Percentiles rank a stretch among this genome's conserved stretches.
phyloP scores from a whole-genome alignment of 1,140 invertebrate species.

The Ericerus pela region DNA sequence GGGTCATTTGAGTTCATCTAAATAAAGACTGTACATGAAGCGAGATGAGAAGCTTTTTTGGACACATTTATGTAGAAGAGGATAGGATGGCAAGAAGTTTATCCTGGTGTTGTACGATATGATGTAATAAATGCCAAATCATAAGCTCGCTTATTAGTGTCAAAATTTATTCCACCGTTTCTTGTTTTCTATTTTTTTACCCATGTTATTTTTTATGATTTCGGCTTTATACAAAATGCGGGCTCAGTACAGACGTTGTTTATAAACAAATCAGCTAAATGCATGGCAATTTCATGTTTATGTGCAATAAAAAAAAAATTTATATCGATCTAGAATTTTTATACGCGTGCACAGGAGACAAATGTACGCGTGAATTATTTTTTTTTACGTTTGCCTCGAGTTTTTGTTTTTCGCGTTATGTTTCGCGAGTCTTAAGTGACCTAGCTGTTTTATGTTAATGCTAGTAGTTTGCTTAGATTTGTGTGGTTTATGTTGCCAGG shows the following conservation, averaged over 20 bases:
- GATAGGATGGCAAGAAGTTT: not conserved
- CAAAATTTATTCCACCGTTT: not conserved
- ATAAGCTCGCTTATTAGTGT: conserved; percentile 10
- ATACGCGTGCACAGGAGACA: no score
- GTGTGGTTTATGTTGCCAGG: no score
- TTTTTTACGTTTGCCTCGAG: no score
- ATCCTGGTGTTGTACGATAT: not conserved
- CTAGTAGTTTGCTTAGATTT: no score
- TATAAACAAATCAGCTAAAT: conserved; percentile 9
- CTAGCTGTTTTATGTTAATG: no score
- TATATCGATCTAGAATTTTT: no score
- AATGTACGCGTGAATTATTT: no score
- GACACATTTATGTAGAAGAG: not conserved
- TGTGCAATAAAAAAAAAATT: no score
- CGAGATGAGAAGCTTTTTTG: not conserved
- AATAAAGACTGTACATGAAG: conserved; percentile 1
- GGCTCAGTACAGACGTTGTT: not conserved
- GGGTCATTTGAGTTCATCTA: conserved; percentile 8
- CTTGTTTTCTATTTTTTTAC: not conserved
- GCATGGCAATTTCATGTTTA: no score
- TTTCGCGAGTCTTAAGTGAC: no score
- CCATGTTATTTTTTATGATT: not conserved
- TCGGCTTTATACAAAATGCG: not conserved
- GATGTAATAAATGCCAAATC: conserved; percentile 11
- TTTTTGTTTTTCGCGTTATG: no score